Conservation (phyloP, 1,140 invertebrate genomes). For the Maconellicoccus hirsutus region DNA sequence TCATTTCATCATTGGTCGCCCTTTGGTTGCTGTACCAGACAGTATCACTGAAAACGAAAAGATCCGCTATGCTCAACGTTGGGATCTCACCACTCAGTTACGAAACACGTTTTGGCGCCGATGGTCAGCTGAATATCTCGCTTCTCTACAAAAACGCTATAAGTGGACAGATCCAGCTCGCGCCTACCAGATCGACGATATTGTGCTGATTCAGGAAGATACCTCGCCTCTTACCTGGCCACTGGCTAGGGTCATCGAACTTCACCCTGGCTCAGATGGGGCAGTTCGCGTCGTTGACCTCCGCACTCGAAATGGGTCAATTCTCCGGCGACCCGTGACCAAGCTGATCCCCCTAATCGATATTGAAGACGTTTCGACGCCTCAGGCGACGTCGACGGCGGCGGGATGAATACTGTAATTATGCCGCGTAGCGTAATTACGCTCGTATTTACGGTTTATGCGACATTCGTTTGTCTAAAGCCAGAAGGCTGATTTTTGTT, state of each 20-base stretch:
- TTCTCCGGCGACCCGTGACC: neutral
- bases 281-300: conserved; percentile 18
- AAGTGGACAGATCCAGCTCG: conserved; percentile 23
- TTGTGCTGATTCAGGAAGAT: conserved; percentile 14
- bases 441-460: no score
- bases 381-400: no score
- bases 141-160: neutral
- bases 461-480: no score
- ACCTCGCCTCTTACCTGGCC: conserved; percentile 18
- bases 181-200: conserved; percentile 9
- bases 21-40: conserved; percentile 24
- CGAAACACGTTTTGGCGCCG: conserved; percentile 23
- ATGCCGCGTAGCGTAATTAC: no score
- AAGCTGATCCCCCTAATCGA: conserved; percentile 23
- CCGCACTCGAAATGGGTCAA: neutral
- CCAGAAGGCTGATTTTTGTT: no score
- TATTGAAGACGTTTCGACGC: neutral
- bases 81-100: neutral
- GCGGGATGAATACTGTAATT: no score
- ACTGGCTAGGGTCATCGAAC: neutral
- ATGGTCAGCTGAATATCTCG: conserved; percentile 25
- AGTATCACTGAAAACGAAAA: conserved; percentile 16
- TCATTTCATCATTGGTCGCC: conserved; percentile 32
- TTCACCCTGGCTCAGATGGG: conserved; percentile 23
- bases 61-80: neutral